Base-by-base conservation (phyloP, 2,113 vertebrate species). In the Synodontis membranacea region DNA sequence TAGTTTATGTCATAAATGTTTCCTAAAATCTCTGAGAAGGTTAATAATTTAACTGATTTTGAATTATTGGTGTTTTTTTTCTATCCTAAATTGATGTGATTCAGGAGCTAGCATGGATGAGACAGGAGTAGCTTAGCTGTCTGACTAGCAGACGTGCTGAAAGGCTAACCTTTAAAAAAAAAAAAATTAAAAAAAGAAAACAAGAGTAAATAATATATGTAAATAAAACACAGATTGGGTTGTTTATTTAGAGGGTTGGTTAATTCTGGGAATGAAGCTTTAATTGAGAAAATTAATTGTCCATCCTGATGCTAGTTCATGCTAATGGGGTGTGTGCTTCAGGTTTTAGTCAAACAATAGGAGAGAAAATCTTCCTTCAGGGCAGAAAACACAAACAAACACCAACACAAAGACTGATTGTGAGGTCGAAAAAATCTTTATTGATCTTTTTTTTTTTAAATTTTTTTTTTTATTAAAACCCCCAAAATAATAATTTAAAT, bases 281-380 rank as follows among this genome's bases (percentile, higher is more conserved):
- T 0, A 58, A 58, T 58, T 28, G 4, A 80, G 4, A 34, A 5
- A 14, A 39, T 80, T n/a, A n/a, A n/a, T 6, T 14, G 0, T 37
- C 15, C 14, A 31, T 31, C 3, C 2, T 39, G 14, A 80, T 58
- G 78, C 78, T 80, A 80, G 42, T 58, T 58, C 44, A 48, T 84
- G 82, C 42, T 62, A 44, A 15, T 44, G 70, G 83, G 83, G 83
- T 84, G 83, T 84, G 83, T 83, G 12, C 46, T 31, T n/a, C n/a
- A n/a, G n/a, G n/a, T n/a, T 39, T 72, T 54, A 39, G 19, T 19
- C 50, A 84, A 58, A 84, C 83, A 84, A 84, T 56, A 74, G 82
- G 34, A 84, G 68, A 12, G 14, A n/a, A 58, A 42, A 1, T 0
- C 31, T 48, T 75, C 14, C 5, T 7, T 58, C n/a, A 58, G 50